Evolutionary conservation across 2,888 invertebrate genomes (phyloP).

Genomic region (Spodoptera picta): DNA sequence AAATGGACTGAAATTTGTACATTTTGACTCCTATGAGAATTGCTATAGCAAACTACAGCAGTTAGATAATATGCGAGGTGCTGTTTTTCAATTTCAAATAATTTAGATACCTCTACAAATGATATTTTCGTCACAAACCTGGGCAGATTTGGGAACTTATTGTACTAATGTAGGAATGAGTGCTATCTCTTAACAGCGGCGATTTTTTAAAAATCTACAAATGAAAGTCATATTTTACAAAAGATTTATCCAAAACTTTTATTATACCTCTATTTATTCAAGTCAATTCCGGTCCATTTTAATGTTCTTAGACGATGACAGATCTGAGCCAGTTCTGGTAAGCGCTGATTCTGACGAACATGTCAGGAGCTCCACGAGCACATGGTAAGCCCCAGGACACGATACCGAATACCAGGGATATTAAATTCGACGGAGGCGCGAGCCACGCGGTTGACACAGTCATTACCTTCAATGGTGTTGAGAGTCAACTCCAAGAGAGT

Average conservation of each 20-base stretch:
- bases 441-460: constrained; percentile 53
- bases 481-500: constrained; percentile 55
- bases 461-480: constrained; percentile 55
- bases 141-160: no score
- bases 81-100: no score
- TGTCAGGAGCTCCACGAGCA: constrained; percentile 73
- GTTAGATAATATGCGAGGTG: no score
- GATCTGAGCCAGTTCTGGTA: constrained; percentile 58
- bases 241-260: no score
- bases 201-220: background rate
- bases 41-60: no score
- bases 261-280: no score
- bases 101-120: no score
- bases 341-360: constrained; percentile 67
- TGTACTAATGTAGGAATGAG: no score
- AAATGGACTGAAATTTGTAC: no score
- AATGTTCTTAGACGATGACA: constrained; percentile 34
- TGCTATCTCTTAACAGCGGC: constrained; percentile 6
- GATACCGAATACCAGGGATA: constrained; percentile 63
- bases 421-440: constrained; percentile 53
- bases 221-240: background rate
- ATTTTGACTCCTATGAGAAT: no score
- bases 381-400: constrained; percentile 80
- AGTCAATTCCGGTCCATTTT: constrained; percentile 6
- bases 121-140: no score